Conservation (phyloP, 2,888 invertebrate genomes). For the Cephus pygmeus region DNA sequence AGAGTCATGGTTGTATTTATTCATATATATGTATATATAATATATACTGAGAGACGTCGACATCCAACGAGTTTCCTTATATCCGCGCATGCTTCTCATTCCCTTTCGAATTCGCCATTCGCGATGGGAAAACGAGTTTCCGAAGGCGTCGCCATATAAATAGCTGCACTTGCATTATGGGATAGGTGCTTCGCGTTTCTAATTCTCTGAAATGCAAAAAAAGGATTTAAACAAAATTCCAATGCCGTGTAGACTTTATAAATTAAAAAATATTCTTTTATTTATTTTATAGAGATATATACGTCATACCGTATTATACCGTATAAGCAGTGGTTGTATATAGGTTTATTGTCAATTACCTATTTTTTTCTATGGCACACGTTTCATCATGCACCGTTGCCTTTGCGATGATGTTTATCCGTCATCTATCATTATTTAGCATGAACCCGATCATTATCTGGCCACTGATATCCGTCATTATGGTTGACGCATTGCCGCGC, state of each 20-base stretch:
- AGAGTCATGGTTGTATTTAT: neutral
- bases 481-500: conserved; percentile 2
- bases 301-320: neutral
- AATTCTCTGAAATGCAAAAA: neutral
- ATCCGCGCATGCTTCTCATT: neutral
- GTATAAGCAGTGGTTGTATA: neutral
- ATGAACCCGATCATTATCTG: neutral
- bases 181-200: neutral
- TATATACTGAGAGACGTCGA: neutral
- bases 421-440: neutral
- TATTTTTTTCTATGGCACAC: neutral
- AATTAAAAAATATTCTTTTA: no score
- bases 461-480: neutral
- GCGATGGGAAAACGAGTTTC: neutral
- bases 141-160: neutral
- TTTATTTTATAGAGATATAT: neutral
- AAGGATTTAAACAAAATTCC: no score
- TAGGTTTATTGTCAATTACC: neutral
- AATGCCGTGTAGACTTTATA: no score
- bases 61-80: neutral
- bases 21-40: neutral
- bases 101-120: neutral
- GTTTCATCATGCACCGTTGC: neutral
- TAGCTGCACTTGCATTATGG: neutral
- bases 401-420: neutral